Conservation (phyloP, 1,140 invertebrate genomes). For the Sweltsa coloradensis region DNA sequence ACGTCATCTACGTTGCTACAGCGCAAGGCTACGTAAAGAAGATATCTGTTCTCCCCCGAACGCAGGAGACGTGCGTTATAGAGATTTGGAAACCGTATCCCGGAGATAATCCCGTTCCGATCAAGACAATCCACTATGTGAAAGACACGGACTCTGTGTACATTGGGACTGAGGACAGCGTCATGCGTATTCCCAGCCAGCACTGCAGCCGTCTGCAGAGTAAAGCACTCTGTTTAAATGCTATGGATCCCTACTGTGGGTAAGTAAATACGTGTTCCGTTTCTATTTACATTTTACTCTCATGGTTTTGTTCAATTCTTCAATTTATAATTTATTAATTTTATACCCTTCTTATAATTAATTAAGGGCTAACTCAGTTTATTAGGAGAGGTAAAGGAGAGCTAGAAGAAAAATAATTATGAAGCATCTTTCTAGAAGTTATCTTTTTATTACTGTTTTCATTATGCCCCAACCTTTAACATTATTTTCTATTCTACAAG, state of each 20-base stretch:
- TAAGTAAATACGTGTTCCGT: no score
- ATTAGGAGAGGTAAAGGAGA: no score
- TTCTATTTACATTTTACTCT: no score
- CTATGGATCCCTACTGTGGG: constrained; percentile 90
- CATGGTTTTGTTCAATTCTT: no score
- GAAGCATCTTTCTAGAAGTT: no score
- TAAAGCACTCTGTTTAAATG: constrained; percentile 59
- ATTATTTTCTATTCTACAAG: no score
- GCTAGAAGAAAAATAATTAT: no score
- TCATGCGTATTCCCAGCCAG: constrained; percentile 60
- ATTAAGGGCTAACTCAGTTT: no score
- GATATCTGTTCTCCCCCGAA: constrained; percentile 55
- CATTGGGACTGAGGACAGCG: constrained; percentile 54
- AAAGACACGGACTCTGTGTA: constrained; percentile 74
- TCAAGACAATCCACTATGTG: constrained; percentile 62
- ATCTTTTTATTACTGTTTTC: no score
- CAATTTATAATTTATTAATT: no score
- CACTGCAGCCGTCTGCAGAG: constrained; percentile 62
- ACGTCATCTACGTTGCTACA: constrained; percentile 71
- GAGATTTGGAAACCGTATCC: constrained; percentile 70
- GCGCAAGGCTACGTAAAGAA: constrained; percentile 65
- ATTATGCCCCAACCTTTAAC: no score
- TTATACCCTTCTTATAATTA: no score
- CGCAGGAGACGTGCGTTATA: constrained; percentile 63
- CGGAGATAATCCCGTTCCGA: constrained; percentile 31